Conservation (phyloP, 2,888 invertebrate genomes). For the Lepidochitona cinerea region DNA sequence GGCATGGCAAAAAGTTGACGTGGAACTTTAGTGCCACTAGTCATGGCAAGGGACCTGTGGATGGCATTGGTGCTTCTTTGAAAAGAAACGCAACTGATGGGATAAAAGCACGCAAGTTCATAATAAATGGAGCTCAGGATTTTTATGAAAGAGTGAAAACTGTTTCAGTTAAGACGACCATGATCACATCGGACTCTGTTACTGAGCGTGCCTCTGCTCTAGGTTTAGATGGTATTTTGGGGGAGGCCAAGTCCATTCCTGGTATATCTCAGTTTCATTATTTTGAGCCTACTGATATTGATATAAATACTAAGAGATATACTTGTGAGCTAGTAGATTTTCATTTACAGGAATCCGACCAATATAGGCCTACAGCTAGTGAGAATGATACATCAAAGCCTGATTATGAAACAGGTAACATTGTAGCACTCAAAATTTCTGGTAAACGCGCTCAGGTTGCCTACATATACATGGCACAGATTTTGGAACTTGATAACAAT, state of each 20-base stretch:
- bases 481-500: too few relatives aligned
- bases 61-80: slow-evolving; percentile 1
- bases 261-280: neutral
- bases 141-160: neutral
- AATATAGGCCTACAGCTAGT: neutral
- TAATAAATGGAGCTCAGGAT: neutral
- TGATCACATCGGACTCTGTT: neutral
- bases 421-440: neutral
- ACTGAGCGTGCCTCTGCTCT: neutral
- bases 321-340: neutral
- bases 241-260: neutral
- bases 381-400: neutral
- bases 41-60: slow-evolving; percentile 8
- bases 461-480: slow-evolving; percentile 1
- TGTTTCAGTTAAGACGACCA: neutral
- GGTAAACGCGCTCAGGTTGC: neutral
- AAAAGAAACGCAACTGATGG: slow-evolving; percentile 3
- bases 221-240: neutral
- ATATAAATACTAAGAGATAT: neutral
- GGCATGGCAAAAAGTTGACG: neutral
- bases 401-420: neutral
- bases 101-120: neutral
- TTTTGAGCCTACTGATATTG: neutral
- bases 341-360: neutral
- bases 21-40: slow-evolving; percentile 15